A percentile compares a stretch with the other conserved stretches of the same genome.
These are phyloP conservation scores for Malurus elegans DNA, from an alignment of 2,113 vertebrate genomes.

Conservation along the genomic window DNA sequence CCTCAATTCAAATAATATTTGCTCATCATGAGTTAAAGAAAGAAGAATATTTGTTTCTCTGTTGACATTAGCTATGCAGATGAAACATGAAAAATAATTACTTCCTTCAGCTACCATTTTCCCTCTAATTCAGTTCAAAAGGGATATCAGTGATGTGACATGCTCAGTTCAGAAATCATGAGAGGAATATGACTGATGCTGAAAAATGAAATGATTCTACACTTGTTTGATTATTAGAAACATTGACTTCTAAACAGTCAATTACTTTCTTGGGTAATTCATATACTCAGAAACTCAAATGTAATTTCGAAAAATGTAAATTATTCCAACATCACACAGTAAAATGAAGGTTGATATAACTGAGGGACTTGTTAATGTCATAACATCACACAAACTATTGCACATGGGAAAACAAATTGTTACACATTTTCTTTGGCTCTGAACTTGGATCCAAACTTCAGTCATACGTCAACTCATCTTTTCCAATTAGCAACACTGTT, in stretches of 20 bases:
- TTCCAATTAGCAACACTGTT: neutral
- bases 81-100: neutral
- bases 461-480: neutral
- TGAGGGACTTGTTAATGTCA: constrained; percentile 52
- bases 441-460: constrained; percentile 41
- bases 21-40: neutral
- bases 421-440: constrained; percentile 31
- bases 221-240: constrained; percentile 45
- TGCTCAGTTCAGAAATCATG: neutral
- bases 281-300: constrained; percentile 24
- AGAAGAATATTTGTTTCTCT: neutral
- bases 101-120: neutral
- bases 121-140: neutral
- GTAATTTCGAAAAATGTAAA: constrained; percentile 27
- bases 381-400: constrained; percentile 39
- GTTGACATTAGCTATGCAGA: neutral
- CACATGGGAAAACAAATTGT: constrained; percentile 54
- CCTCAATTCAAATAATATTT: neutral
- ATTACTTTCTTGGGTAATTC: constrained; percentile 32
- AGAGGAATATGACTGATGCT: neutral
- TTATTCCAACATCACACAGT: constrained; percentile 36
- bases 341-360: constrained; percentile 48
- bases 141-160: neutral
- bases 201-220: constrained; percentile 22
- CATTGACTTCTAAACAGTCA: constrained; percentile 39